These are phyloP conservation scores for Drosophila yooni DNA, from an alignment of 2,888 invertebrate species.

Conservation along the genomic window DNA sequence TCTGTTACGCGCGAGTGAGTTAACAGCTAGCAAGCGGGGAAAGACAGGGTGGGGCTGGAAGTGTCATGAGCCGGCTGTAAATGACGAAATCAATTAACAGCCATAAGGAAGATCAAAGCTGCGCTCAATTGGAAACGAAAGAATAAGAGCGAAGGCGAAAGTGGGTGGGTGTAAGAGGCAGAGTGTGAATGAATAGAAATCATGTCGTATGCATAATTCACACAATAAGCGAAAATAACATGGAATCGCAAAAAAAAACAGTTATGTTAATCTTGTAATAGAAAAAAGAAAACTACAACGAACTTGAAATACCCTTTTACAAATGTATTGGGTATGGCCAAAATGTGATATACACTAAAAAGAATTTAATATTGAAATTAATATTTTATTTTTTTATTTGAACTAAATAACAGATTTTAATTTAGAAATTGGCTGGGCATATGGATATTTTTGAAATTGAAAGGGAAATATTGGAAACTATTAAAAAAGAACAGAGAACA, in stretches of 20 bases:
- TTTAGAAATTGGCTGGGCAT: neutral
- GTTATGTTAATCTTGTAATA: conserved; percentile 33
- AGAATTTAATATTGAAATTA: neutral
- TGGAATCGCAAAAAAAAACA: conserved; percentile 21
- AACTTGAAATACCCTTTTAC: conserved; percentile 17
- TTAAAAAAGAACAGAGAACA: neutral
- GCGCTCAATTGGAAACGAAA: conserved; percentile 46
- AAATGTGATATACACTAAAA: neutral
- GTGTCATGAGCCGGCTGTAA: conserved; percentile 24
- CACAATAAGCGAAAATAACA: conserved; percentile 32
- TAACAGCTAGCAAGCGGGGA: neutral
- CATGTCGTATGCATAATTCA: conserved; percentile 58
- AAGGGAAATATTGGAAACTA: neutral
- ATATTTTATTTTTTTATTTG: neutral
- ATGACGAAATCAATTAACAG: conserved; percentile 58
- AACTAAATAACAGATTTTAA: no score
- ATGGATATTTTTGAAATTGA: neutral
- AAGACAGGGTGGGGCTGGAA: conserved; percentile 7
- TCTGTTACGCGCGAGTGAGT: conserved; percentile 45
- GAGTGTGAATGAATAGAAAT: conserved; percentile 34
- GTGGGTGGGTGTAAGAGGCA: neutral
- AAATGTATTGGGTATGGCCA: neutral
- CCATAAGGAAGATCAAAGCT: conserved; percentile 60
- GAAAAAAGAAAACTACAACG: conserved; percentile 2
- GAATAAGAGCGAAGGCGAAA: conserved; percentile 19